Conservation (phyloP, 2,888 invertebrate genomes). For the Flexamia atlantica region DNA sequence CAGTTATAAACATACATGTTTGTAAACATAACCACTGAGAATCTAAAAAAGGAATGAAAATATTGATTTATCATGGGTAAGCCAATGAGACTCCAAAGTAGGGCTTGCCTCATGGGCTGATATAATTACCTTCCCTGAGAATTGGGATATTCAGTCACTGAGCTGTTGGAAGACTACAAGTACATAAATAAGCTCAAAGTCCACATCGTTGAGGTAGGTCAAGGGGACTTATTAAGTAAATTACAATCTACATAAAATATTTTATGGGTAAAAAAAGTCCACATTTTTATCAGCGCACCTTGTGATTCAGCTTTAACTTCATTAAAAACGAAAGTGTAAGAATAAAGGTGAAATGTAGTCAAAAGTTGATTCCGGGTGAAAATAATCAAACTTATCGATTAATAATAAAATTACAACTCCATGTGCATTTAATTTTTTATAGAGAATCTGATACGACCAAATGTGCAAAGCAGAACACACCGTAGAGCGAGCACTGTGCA, state of each 20-base stretch:
- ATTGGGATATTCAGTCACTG: no score
- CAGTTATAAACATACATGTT: no score
- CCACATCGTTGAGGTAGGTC: conserved; percentile 11
- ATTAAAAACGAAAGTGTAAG: not conserved
- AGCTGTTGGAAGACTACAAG: not conserved
- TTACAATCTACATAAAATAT: conserved; percentile 28
- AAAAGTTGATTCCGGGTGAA: not conserved
- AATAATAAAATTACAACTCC: conserved; percentile 45
- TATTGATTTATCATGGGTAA: no score
- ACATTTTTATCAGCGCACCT: not conserved
- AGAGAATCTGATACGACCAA: conserved; percentile 27
- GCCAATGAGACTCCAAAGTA: no score
- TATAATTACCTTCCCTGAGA: no score
- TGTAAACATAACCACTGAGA: no score
- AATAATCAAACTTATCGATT: not conserved
- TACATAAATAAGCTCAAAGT: conserved; percentile 16
- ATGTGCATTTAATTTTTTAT: conserved; percentile 55
- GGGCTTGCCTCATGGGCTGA: no score
- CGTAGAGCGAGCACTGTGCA: conserved; percentile 23
- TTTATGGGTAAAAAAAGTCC: not conserved
- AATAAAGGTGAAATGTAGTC: not conserved
- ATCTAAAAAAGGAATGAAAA: no score
- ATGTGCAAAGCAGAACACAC: conserved; percentile 59
- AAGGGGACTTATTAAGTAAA: not conserved
- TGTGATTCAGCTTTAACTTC: not conserved